Base-by-base conservation (phyloP, 2,797 vertebrate genomes). In the Chaunax sp. region DNA sequence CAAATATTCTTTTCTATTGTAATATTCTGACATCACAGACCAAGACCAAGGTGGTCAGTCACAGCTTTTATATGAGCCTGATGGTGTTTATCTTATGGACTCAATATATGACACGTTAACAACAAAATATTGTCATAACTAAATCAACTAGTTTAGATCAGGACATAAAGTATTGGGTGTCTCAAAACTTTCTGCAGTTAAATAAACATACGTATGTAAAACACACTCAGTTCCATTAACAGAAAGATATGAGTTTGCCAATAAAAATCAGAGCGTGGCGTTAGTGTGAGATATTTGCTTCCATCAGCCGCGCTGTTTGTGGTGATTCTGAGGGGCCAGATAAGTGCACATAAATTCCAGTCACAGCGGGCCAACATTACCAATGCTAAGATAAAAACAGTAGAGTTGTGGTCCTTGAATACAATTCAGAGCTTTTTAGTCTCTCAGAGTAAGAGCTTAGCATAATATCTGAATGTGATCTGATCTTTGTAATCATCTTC, bases 241-340 rank as follows among this genome's bases (percentile, higher is more conserved):
- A 43, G 71, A 58, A 47, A 72, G 64, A 28, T 40, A 3, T 22
- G 38, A 50, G 51, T 20, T 37, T 65, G 55, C 70, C 68, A 52
- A 11, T 19, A 55, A 37, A 50, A 49, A 54, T 57, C 6, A 30
- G 44, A 43, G 14, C 52, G 35, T n/a, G n/a, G n/a, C n/a, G n/a
- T n/a, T n/a, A n/a, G n/a, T n/a, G n/a, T n/a, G n/a, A n/a, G n/a
- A n/a, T n/a, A 26, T 50, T 14, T 16, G 6, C 56, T 35, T 46
- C 19, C 16, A 35, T 57, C 6, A 46, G 28, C 14, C 43, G 4
- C 6, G 43, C 3, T 41, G 18, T 47, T 22, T 19, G 22, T 16
- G 22, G 13, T 22, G 22, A 54, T 16, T 62, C 22, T 12, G 35
- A 33, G 16, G 23, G 4, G 4, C 5, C 11, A 35, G 5, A 35